Evolutionary conservation across 1,140 invertebrate species (phyloP).

Genomic region (Dendroctonus valens): DNA sequence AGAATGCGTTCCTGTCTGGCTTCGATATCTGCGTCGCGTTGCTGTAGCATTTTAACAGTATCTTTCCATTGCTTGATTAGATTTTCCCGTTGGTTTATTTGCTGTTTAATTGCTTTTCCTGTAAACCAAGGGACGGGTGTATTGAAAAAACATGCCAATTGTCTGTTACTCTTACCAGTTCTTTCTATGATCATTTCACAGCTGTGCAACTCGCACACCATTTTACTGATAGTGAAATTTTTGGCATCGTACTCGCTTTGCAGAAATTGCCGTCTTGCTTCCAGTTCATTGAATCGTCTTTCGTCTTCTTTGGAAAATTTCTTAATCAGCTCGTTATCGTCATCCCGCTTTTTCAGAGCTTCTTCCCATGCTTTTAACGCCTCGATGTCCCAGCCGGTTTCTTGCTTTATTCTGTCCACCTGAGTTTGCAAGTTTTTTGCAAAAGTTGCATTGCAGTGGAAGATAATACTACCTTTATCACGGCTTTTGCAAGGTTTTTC

Average conservation of each 20-base stretch:
- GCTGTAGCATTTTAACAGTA: constrained; percentile 56
- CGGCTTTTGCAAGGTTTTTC: constrained; percentile 40
- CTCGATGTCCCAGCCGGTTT: constrained; percentile 61
- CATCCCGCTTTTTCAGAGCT: constrained; percentile 58
- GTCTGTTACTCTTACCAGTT: constrained; percentile 32
- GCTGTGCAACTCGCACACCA: constrained; percentile 54
- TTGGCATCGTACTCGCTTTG: constrained; percentile 55
- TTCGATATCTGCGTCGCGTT: constrained; percentile 56
- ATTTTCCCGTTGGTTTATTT: constrained; percentile 40
- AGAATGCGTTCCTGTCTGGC: constrained; percentile 48
- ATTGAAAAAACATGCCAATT: background rate
- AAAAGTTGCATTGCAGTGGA: background rate
- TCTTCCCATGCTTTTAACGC: constrained; percentile 63
- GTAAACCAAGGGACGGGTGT: background rate
- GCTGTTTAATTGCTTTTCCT: constrained; percentile 45
- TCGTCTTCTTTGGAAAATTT: constrained; percentile 63
- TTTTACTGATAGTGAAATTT: constrained; percentile 51
- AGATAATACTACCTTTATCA: constrained; percentile 49
- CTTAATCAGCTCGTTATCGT: constrained; percentile 61
- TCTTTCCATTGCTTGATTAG: constrained; percentile 53
- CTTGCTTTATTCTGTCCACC: constrained; percentile 57
- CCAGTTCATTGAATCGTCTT: constrained; percentile 59
- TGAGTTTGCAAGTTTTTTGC: constrained; percentile 1
- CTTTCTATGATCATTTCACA: constrained; percentile 57
- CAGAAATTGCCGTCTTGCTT: constrained; percentile 55